phyloP scores from a whole-genome alignment of 2,797 vertebrate species.

The Enteromius fasciolatus region DNA sequence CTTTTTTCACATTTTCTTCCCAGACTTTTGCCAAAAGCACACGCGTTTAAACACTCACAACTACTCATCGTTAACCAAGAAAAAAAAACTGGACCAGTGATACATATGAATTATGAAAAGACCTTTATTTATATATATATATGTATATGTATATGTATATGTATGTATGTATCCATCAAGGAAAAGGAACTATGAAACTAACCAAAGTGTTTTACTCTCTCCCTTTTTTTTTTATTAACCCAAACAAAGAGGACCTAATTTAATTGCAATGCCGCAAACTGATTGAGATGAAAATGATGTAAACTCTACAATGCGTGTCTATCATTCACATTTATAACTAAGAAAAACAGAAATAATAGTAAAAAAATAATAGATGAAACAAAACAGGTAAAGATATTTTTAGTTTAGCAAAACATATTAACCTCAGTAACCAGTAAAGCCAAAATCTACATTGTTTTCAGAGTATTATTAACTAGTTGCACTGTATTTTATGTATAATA shows the following conservation, averaged over 20 bases:
- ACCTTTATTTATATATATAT: not conserved
- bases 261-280: too few relatives aligned
- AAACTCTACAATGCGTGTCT: not conserved
- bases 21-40: too few relatives aligned
- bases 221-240: not conserved
- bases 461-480: not conserved
- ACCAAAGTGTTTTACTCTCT: too few relatives aligned
- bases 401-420: not conserved
- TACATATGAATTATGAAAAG: not conserved
- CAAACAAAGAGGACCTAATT: not conserved
- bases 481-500: too few relatives aligned
- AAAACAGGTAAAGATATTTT: not conserved
- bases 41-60: too few relatives aligned
- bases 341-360: not conserved
- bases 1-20: conserved; percentile 10
- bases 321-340: not conserved
- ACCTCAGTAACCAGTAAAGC: not conserved
- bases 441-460: not conserved
- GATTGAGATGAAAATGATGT: not conserved
- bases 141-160: too few relatives aligned
- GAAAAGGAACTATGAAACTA: too few relatives aligned
- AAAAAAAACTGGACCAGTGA: not conserved
- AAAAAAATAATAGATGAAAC: not conserved
- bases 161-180: too few relatives aligned
- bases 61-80: not conserved